Evolutionary conservation across 2,113 vertebrate species (phyloP).

Genomic region (Neodon shergylaensis): DNA sequence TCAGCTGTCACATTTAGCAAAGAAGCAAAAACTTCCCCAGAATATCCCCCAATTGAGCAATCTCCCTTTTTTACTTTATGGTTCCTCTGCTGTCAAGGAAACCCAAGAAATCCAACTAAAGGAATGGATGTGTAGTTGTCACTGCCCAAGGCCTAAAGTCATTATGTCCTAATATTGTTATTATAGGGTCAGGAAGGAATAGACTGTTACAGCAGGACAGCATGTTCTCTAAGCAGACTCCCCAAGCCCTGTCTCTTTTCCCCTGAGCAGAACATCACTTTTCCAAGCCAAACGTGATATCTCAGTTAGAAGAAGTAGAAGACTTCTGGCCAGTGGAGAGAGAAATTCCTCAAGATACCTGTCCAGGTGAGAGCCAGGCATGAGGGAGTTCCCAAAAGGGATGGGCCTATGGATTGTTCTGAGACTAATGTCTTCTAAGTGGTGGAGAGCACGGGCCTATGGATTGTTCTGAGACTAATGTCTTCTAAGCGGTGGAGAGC

Average conservation of each 20-base stretch:
- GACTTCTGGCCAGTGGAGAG: constrained; percentile 68
- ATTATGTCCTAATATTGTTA: not conserved
- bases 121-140: not conserved
- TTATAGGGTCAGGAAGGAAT: not conserved
- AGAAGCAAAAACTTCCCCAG: not conserved
- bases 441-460: too few relatives aligned
- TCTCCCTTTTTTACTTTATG: not conserved
- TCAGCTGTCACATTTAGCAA: not conserved
- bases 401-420: not conserved
- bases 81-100: not conserved
- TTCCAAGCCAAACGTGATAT: constrained; percentile 79
- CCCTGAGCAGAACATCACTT: constrained; percentile 77
- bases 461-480: not conserved
- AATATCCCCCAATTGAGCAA: not conserved
- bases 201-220: not conserved
- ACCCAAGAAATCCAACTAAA: not conserved
- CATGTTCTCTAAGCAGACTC: not conserved
- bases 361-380: constrained; percentile 75
- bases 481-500: not conserved
- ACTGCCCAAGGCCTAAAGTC: not conserved
- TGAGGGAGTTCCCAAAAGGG: not conserved
- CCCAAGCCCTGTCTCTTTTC: constrained; percentile 69
- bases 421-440: not conserved
- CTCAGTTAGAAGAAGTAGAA: constrained; percentile 78
- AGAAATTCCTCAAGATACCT: constrained; percentile 59